Conservation (phyloP, 2,888 invertebrate species). For the Apoderus coryli region DNA sequence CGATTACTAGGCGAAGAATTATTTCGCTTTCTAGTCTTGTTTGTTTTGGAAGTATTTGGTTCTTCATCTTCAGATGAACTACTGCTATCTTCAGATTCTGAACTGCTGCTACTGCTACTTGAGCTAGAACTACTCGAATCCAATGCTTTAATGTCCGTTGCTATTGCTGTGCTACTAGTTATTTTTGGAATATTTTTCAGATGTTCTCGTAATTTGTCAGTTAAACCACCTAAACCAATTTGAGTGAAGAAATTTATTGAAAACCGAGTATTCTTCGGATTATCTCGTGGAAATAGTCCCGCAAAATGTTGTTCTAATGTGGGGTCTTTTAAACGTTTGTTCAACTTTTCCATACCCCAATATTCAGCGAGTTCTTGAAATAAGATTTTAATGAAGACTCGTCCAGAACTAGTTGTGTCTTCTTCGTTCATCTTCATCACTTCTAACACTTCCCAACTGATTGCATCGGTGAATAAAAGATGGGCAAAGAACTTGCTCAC, state of each 20-base stretch:
- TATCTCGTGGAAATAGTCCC: constrained; percentile 89
- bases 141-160: too few species aligned
- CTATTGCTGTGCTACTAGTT: too few species aligned
- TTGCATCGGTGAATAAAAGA: constrained; percentile 89
- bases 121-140: constrained; percentile 11
- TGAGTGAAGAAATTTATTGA: constrained; percentile 97
- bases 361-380: constrained; percentile 94
- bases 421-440: constrained; percentile 89
- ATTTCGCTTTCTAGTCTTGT: constrained; percentile 5
- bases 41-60: constrained; percentile 2
- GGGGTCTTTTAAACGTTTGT: constrained; percentile 80
- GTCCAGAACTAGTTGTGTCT: constrained; percentile 92
- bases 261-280: constrained; percentile 92
- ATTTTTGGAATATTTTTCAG: constrained; percentile 23
- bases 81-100: constrained; percentile 11
- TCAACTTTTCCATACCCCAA: constrained; percentile 86
- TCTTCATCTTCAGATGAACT: constrained; percentile 18
- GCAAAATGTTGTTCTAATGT: constrained; percentile 62
- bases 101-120: constrained; percentile 8
- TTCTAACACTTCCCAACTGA: constrained; percentile 86
- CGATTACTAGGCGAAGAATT: too few species aligned
- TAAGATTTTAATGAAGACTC: constrained; percentile 95
- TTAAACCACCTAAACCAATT: constrained; percentile 90
- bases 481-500: constrained; percentile 97
- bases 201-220: constrained; percentile 51